A percentile compares a stretch with the other conserved stretches of the same genome.
Evolutionary conservation across 2,888 invertebrate genomes (phyloP).

Genomic region (Oscheius onirici): DNA sequence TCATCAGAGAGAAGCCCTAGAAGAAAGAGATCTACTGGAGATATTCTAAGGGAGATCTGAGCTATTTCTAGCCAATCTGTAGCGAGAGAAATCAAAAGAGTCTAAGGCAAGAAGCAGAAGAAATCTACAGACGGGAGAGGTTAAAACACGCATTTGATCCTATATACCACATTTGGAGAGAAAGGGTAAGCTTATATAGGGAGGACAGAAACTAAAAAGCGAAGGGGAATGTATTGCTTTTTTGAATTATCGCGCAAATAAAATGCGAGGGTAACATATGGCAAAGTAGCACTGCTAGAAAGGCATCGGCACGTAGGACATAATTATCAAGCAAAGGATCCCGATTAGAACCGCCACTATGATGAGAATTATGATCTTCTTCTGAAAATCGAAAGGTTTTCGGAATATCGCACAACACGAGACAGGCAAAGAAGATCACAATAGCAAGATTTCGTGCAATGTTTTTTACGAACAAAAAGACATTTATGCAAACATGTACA

Average conservation of each 20-base stretch:
- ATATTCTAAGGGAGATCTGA: slow-evolving; percentile 3
- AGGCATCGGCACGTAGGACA: slow-evolving; percentile 55
- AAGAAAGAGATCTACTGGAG: slow-evolving; percentile 8
- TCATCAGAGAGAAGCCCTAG: slow-evolving; percentile 8
- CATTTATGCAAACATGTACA: background rate
- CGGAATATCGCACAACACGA: slow-evolving; percentile 6
- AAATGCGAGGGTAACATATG: background rate
- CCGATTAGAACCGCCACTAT: slow-evolving; percentile 85
- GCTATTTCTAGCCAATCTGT: background rate
- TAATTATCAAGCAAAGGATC: slow-evolving; percentile 75
- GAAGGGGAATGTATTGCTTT: slow-evolving; percentile 10
- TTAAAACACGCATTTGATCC: slow-evolving; percentile 31
- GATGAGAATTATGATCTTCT: slow-evolving; percentile 92
- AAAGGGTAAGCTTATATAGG: background rate
- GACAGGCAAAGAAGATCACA: background rate
- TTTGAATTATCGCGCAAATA: background rate
- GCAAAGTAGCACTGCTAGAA: slow-evolving; percentile 37
- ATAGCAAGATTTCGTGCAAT: background rate
- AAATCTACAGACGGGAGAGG: slow-evolving; percentile 2
- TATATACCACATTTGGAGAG: slow-evolving; percentile 8
- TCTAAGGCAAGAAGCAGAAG: slow-evolving; percentile 28
- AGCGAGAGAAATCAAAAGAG: background rate
- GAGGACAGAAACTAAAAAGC: slow-evolving; percentile 1
- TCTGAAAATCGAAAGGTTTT: slow-evolving; percentile 77
- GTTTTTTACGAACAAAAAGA: background rate